These are phyloP conservation scores for Ranitomeya variabilis DNA, from an alignment of 2,113 vertebrate genomes.

Conservation along the genomic window DNA sequence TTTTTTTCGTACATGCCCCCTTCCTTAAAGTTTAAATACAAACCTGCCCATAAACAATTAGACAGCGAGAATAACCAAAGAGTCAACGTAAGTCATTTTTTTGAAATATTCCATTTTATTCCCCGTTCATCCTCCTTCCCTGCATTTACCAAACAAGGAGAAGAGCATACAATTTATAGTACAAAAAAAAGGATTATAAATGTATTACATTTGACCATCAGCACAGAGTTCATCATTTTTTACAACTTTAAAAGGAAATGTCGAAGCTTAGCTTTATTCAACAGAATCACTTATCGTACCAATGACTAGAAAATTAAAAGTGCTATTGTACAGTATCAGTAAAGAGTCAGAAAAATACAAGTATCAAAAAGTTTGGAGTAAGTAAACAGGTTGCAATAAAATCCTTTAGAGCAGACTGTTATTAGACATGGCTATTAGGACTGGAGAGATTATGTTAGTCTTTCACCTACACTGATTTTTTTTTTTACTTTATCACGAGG, in stretches of 20 bases:
- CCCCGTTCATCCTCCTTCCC: constrained; percentile 28
- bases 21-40: not conserved
- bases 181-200: constrained; percentile 60
- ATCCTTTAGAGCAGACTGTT: constrained; percentile 57
- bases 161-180: constrained; percentile 51
- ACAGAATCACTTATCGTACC: constrained; percentile 57
- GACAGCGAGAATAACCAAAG: not conserved
- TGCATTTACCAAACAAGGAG: constrained; percentile 42
- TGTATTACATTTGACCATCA: constrained; percentile 55
- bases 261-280: constrained; percentile 63
- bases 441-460: constrained; percentile 44
- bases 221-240: constrained; percentile 57
- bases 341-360: constrained; percentile 59
- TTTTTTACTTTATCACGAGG: not conserved
- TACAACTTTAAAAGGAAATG: constrained; percentile 59
- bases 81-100: not conserved
- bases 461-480: constrained; percentile 50
- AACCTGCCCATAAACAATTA: not conserved
- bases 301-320: constrained; percentile 63
- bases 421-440: constrained; percentile 57
- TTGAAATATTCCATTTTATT: constrained; percentile 40
- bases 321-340: constrained; percentile 60
- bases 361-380: constrained; percentile 57
- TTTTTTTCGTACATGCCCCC: not conserved
- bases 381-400: constrained; percentile 60